These are phyloP conservation scores for Altica lythri DNA, from an alignment of 2,888 invertebrate species.

Conservation along the genomic window DNA sequence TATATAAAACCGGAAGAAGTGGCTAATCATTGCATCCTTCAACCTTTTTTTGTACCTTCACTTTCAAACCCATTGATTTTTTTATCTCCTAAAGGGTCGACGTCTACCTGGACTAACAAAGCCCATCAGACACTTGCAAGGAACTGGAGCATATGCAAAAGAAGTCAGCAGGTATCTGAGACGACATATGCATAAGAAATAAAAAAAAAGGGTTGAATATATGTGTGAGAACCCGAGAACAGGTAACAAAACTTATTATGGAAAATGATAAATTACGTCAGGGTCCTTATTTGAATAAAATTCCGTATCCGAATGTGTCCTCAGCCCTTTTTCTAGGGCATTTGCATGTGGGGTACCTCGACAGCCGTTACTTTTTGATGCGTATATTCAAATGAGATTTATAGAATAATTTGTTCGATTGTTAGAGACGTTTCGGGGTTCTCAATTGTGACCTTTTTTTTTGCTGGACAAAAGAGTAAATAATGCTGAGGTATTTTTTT, in stretches of 20 bases:
- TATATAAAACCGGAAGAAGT: conserved; percentile 33
- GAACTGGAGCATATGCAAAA: conserved; percentile 51
- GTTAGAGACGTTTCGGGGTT: conserved; percentile 35
- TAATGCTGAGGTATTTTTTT: conserved; percentile 31
- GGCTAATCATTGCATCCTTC: conserved; percentile 23
- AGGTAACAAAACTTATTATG: conserved; percentile 53
- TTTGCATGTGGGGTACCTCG: conserved; percentile 51
- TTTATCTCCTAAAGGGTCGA: conserved; percentile 28
- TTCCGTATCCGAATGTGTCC: conserved; percentile 56
- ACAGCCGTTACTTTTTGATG: conserved; percentile 34
- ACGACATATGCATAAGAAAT: conserved; percentile 50
- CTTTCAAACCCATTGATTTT: conserved; percentile 36
- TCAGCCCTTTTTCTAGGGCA: conserved; percentile 52
- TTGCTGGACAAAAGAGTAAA: conserved; percentile 33
- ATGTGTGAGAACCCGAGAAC: conserved; percentile 48
- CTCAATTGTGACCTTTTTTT: conserved; percentile 31
- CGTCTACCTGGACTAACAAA: conserved; percentile 30
- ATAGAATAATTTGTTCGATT: conserved; percentile 44
- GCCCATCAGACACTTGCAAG: conserved; percentile 35
- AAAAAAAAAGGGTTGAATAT: conserved; percentile 33
- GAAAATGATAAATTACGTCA: conserved; percentile 52
- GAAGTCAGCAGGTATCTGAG: conserved; percentile 54
- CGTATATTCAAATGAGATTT: conserved; percentile 47
- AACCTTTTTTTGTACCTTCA: conserved; percentile 29
- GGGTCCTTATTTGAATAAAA: conserved; percentile 54